These are phyloP conservation scores for Drosophila yooni DNA, from an alignment of 2,888 invertebrate species.

Conservation along the genomic window DNA sequence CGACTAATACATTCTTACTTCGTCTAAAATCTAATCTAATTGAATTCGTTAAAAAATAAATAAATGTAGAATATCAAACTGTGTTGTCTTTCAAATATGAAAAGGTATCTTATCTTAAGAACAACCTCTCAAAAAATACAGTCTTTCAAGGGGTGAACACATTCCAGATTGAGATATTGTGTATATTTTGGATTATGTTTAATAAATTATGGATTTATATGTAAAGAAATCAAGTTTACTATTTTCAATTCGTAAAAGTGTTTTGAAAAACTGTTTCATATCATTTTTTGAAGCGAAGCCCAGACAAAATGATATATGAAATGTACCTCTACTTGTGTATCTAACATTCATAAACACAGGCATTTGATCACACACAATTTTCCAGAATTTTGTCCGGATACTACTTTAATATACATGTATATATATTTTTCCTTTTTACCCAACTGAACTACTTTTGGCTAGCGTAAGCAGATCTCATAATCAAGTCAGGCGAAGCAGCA, in stretches of 20 bases:
- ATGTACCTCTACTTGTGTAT: not conserved
- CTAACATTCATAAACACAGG: constrained; percentile 32
- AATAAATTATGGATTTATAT: not conserved
- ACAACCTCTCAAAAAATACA: not conserved
- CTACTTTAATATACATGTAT: constrained; percentile 22
- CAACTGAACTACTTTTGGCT: constrained; percentile 37
- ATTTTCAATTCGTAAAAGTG: not conserved
- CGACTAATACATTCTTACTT: not conserved
- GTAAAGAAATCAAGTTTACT: not conserved
- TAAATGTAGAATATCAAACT: not conserved
- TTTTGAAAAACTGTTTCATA: not conserved
- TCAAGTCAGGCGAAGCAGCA: constrained; percentile 56
- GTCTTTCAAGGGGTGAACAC: not conserved
- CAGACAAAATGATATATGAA: not conserved
- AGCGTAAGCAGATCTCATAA: constrained; percentile 49
- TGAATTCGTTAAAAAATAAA: too few relatives aligned
- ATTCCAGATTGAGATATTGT: not conserved
- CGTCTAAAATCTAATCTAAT: not conserved
- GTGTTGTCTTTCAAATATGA: not conserved
- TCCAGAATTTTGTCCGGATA: constrained; percentile 21
- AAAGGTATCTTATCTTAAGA: not conserved
- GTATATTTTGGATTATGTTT: not conserved
- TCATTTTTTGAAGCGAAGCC: not conserved
- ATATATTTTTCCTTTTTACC: not conserved
- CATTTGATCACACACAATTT: constrained; percentile 49